A percentile compares a stretch with the other conserved stretches of the same genome.
These are phyloP conservation scores for Oryzias javanicus DNA, from an alignment of 2,113 vertebrate species.

Conservation along the genomic window DNA sequence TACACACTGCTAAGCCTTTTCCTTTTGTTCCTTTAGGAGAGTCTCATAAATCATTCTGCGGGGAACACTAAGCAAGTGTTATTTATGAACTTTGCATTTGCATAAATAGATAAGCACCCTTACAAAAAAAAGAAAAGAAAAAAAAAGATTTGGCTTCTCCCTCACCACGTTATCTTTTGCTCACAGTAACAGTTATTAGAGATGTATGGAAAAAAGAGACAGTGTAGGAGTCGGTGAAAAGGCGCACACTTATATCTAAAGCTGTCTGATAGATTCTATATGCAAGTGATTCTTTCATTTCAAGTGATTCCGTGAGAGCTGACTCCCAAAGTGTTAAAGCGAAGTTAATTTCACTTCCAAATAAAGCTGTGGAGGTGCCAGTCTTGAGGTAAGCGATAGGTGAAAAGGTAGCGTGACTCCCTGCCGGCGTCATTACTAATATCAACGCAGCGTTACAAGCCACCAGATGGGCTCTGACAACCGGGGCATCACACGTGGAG, in stretches of 20 bases:
- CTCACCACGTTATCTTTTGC: neutral
- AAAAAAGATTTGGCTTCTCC: conserved; percentile 16
- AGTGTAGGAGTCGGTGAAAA: neutral
- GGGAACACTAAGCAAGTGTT: conserved; percentile 53
- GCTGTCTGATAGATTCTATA: neutral
- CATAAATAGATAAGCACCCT: conserved; percentile 68
- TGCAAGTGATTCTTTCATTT: neutral
- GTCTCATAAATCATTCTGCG: conserved; percentile 62
- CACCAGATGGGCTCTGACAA: conserved; percentile 78
- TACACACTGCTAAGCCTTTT: neutral
- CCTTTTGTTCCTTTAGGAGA: conserved; percentile 41
- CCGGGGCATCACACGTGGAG: conserved; percentile 49
- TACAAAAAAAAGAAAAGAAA: conserved; percentile 21
- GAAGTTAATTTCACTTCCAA: neutral
- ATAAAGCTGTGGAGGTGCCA: conserved; percentile 15
- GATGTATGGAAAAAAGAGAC: conserved; percentile 5
- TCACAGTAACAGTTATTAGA: conserved; percentile 4
- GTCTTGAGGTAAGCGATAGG: conserved; percentile 32
- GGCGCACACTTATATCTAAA: neutral
- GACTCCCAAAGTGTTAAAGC: conserved; percentile 6
- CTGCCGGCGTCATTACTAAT: conserved; percentile 63
- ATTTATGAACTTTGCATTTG: conserved; percentile 68
- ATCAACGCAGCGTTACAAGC: conserved; percentile 64
- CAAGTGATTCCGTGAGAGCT: neutral
- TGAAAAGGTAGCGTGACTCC: conserved; percentile 40